Percentiles rank a stretch among this genome's conserved stretches.
These are phyloP conservation scores for Protaetia brevitarsis DNA, from an alignment of 1,140 invertebrate species.

Conservation along the genomic window DNA sequence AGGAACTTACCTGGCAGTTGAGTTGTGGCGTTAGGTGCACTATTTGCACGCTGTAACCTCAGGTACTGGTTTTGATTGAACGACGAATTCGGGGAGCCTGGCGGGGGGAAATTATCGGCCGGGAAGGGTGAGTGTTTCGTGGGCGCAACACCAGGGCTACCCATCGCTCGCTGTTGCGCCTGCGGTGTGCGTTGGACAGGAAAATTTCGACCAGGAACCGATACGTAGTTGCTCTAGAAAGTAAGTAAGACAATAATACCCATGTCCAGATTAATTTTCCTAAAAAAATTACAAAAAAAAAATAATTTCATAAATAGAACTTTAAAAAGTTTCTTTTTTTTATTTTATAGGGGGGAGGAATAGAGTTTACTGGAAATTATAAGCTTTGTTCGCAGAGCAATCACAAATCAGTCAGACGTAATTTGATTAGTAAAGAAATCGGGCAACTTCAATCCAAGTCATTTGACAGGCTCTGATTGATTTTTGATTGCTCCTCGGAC, in stretches of 20 bases:
- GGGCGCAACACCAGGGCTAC: slow-evolving; percentile 37
- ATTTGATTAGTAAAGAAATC: no score
- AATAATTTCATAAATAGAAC: not conserved
- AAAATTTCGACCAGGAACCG: slow-evolving; percentile 41
- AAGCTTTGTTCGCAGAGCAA: no score
- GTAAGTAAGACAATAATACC: no score
- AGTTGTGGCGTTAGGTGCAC: slow-evolving; percentile 62
- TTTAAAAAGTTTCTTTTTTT: not conserved
- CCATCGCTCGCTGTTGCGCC: slow-evolving; percentile 38
- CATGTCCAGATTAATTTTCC: no score
- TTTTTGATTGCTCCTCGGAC: no score
- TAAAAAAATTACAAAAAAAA: slow-evolving; percentile 24
- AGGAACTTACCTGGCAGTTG: slow-evolving; percentile 63
- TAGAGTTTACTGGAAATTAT: no score
- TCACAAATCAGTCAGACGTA: no score
- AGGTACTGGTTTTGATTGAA: slow-evolving; percentile 55
- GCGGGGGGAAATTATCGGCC: slow-evolving; percentile 56
- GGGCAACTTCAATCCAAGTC: no score
- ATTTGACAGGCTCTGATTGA: no score
- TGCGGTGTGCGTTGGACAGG: slow-evolving; percentile 44
- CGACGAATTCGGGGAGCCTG: slow-evolving; percentile 54
- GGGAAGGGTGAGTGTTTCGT: slow-evolving; percentile 58
- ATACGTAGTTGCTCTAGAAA: slow-evolving; percentile 32
- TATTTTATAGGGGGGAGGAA: no score
- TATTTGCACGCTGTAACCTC: slow-evolving; percentile 62